Base-by-base conservation (phyloP, 2,113 vertebrate species). In the Sinocyclocheilus maitianheensis region DNA sequence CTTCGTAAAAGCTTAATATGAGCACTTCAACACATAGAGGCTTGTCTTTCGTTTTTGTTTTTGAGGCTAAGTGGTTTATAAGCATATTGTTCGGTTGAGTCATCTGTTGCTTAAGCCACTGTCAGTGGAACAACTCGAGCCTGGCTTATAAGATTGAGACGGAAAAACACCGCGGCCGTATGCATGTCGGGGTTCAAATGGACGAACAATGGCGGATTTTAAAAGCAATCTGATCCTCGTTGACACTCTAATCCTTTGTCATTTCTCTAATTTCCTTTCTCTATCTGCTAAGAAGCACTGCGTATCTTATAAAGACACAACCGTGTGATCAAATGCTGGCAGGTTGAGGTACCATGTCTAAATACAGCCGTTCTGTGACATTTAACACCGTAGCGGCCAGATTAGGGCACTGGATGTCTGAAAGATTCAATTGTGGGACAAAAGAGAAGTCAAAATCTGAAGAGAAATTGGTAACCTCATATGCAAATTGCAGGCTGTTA, bases 401-500 rank as follows among this genome's bases (percentile, higher is more conserved):
- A 86, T 69, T 84, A 80, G 63, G 85, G 83, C 78, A 86, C 37
- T 20, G 58, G 37, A 62, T 74, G 58, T 63, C 24, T 5, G 22
- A 86, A 85, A 82, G 67, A 85, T 88, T 90, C 81, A 88, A 88
- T 77, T 78, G 48, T 80, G 37, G 81, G 74, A 90, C 30, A 91
- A 90, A 86, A 85, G 43, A 67, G 67, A 30, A 83, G 76, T 60
- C 37, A 48, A 51, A 65, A 86, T 92, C 85, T 13, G 10, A 88
- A 80, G 78, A 43, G 37, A 72, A 87, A 90, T 81, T 90, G 83
- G 48, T 80, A 84, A 69, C 83, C 30, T 14, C 88, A 84, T 88
- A 89, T 87, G 87, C 78, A 89, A 90, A 91, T 91, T 85, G 88
- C 86, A 65, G 65, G 79, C 51, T 90, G 63, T 87, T 90, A 69